Evolutionary conservation across 1,140 invertebrate genomes (phyloP), one percentile per base, ranked within the genome.

Genomic region (Tetragonula clypearis): DNA sequence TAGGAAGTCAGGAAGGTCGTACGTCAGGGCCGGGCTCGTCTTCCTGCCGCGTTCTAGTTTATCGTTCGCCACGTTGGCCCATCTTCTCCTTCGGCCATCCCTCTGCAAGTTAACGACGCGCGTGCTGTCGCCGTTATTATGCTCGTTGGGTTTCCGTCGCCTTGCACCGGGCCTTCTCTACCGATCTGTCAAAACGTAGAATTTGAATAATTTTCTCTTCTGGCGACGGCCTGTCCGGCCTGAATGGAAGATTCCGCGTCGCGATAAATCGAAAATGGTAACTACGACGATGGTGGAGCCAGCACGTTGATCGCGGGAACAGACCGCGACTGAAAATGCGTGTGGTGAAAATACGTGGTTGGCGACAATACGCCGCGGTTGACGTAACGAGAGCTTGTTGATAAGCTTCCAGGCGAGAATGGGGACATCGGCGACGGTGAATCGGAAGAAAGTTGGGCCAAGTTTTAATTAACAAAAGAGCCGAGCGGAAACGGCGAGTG

Each of bases 11-110:
- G 90, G 90, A 91, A 91, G 83, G 69, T 89, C 90, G 90, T 91
- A 91, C 62, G 90, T 91, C 87, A 91, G 88, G 69, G 35, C 41
- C 75, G 80, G 73, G 80, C 90, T 88, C 77, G 87, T 91, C 90
- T 91, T 89, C 90, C 90, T 89, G 86, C 75, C 55, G 85, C 86
- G 83, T 87, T 82, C 88, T 88, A 90, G 89, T 90, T 90, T 90
- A 90, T 90, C 82, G 89, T 86, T 60, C 83, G 56, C 66, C 68
- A 55, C 41, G 73, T 49, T 72, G 76, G 76, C 82, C 66, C 82
- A 72, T 26, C 76, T 21, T 72, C 74, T 17, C 55, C 1, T 3
- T 35, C n/a, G 15, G 12, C 30, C 75, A 21, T 58, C 75, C 58
- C 21, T 14, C 15, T 19, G 35, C 58, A 26, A 49, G 35, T 65